Percentiles rank a stretch among this genome's conserved stretches.
Evolutionary conservation across 2,888 invertebrate genomes (phyloP).

Genomic region (Sepioteuthis lessoniana): DNA sequence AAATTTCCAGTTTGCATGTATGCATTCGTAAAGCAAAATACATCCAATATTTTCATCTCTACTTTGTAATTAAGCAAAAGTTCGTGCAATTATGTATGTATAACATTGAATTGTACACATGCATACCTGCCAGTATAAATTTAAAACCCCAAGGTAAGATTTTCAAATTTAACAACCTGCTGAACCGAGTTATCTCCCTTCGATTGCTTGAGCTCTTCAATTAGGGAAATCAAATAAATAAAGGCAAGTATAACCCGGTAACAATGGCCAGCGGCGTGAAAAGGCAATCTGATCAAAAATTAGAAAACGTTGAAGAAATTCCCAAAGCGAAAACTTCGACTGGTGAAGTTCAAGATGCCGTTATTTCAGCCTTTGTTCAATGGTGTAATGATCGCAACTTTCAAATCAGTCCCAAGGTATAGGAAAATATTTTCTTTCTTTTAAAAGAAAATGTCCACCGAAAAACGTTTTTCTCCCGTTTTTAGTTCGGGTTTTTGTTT

Average conservation of each 20-base stretch:
- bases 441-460: background rate
- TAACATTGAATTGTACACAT: too few relatives aligned
- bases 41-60: too few relatives aligned
- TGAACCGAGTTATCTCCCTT: background rate
- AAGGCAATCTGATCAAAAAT: constrained; percentile 38
- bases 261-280: background rate
- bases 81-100: too few relatives aligned
- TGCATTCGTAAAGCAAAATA: too few relatives aligned
- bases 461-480: constrained; percentile 40
- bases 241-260: background rate
- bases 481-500: background rate
- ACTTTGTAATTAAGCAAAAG: too few relatives aligned
- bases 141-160: too few relatives aligned
- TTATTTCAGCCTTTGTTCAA: constrained; percentile 50
- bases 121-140: too few relatives aligned
- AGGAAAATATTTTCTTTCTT: too few relatives aligned
- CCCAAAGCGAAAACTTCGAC: constrained; percentile 50
- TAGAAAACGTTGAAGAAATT: constrained; percentile 8
- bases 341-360: constrained; percentile 48
- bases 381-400: constrained; percentile 53
- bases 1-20: too few relatives aligned
- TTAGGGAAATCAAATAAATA: background rate
- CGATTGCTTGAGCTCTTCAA: background rate
- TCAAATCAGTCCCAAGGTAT: constrained; percentile 51
- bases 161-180: too few relatives aligned